Percentiles rank a stretch among this genome's conserved stretches.
Conservation (phyloP, 92 coral and sea anemone genomes). For the Desmophyllum pertusum region DNA sequence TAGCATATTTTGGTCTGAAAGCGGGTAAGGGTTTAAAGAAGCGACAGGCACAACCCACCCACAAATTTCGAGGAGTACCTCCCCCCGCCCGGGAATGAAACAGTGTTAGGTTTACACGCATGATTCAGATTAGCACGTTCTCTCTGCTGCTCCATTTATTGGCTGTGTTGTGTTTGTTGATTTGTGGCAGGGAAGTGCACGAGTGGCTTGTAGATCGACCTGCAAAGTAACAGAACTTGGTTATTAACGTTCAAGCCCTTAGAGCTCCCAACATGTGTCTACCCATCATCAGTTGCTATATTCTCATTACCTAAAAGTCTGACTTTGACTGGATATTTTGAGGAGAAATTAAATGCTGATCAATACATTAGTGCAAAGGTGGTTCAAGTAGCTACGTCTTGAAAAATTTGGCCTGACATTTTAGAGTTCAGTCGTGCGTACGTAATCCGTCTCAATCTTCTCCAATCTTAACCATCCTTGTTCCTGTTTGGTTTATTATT, state of each 20-base stretch:
- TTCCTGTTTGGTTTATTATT: too few relatives aligned
- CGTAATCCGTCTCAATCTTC: neutral
- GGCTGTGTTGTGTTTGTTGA: constrained; percentile 8
- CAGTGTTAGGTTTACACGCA: constrained; percentile 35
- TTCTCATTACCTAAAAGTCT: neutral
- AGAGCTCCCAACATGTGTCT: neutral
- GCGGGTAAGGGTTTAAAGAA: too few relatives aligned
- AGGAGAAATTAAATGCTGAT: neutral
- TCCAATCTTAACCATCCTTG: neutral
- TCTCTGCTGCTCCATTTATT: constrained; percentile 42
- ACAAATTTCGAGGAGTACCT: too few relatives aligned
- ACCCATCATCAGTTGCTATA: neutral
- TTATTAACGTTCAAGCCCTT: neutral
- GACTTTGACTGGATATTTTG: neutral
- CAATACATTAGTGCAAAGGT: neutral
- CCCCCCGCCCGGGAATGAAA: too few relatives aligned
- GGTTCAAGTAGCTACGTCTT: neutral
- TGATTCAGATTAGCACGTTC: constrained; percentile 57
- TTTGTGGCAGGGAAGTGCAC: constrained; percentile 5
- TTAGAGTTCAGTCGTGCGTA: neutral
- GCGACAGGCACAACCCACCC: too few relatives aligned
- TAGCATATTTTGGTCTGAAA: too few relatives aligned
- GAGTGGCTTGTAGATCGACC: constrained; percentile 31
- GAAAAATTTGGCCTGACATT: neutral
- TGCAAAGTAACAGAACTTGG: constrained; percentile 6